Evolutionary conservation across 2,797 vertebrate genomes (phyloP), one percentile per base, ranked within the genome.

Genomic region (Helicolenus hilgendorfi): DNA sequence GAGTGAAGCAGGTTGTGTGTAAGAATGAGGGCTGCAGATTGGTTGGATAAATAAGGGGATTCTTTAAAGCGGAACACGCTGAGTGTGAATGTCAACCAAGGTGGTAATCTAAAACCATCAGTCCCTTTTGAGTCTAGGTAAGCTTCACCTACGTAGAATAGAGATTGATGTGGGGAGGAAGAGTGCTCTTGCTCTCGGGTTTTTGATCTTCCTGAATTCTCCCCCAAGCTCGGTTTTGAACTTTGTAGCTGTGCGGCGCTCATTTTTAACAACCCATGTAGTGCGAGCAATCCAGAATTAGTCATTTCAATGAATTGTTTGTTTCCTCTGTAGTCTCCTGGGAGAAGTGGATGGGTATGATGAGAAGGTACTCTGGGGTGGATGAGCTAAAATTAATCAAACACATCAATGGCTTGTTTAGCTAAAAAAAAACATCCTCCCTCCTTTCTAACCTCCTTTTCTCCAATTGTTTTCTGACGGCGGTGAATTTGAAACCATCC

Each of bases 221-320:
- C 93, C 92, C 18, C 84, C 83, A 3, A 94, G 92, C 94, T 82
- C 15, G 58, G 77, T 91, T 95, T 90, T 91, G 81, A 93, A 91
- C 53, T 15, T 70, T 29, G 81, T 76, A 85, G 89, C 83, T 81
- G 83, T 64, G 86, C 85, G 18, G 83, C 70, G 84, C 72, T 87
- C 89, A 90, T 87, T 93, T 70, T 36, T 94, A 93, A 92, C 86
- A 92, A 92, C 78, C 63, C 62, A 24, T 81, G 79, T 78, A 74
- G 74, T 62, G 85, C 56, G 77, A 92, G 90, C 78, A 91, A 80
- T 79, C 73, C 84, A 84, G 85, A 94, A 94, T 95, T 85, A 95
- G 93, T 96, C 38, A 95, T 94, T 93, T 93, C 94, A 87, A 89
- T 90, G 79, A 91, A 89, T 87, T 92, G 89, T 93, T 95, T 95